Evolutionary conservation across 2,113 vertebrate genomes (phyloP), one percentile per base, ranked within the genome.

Genomic region (Megaceryle torquata): DNA sequence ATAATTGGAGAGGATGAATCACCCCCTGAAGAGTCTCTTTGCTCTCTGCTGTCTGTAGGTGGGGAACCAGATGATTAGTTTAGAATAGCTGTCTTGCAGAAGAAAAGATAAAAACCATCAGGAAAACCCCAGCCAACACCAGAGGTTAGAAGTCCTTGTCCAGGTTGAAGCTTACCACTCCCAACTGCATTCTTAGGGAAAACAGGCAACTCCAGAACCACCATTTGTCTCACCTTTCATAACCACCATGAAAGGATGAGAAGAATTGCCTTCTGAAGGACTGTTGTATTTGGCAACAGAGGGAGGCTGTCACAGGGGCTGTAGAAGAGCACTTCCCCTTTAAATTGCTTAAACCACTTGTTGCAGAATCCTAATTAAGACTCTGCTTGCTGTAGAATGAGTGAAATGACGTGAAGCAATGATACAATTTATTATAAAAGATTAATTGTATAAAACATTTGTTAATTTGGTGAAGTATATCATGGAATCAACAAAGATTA

Each of bases 1-100:
- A 70, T 91, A 86, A 78, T 88, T 69, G 64, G 80, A 96, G 80
- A 88, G 46, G 69, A 90, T 95, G 92, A 97, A 88, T 96, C 91
- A 94, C 77, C 8, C 69, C 25, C 46, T 10, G 2, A 72, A 86
- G 92, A 78, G 17, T 56, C 10, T 86, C 59, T 88, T 86, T 91
- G 43, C 94, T 89, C 60, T 90, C 72, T 86, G 43, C 56, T 84
- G 37, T 70, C 92, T 90, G 88, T 83, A 97, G 94, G 92, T 95
- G 94, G 86, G 64, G 83, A 90, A 83, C 51, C 60, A 92, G 69
- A 96, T 70, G 88, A 86, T 93, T 88, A 92, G 4, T 22, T 93
- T 86, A 78, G 76, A 94, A 91, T 72, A 92, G 46, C 64, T 95
- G 64, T 77, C 77, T 90, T 5, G 1, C 26, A 59, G 56, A 91